These are phyloP conservation scores for Caranx melampygus DNA, from an alignment of 2,113 vertebrate species.

Conservation along the genomic window DNA sequence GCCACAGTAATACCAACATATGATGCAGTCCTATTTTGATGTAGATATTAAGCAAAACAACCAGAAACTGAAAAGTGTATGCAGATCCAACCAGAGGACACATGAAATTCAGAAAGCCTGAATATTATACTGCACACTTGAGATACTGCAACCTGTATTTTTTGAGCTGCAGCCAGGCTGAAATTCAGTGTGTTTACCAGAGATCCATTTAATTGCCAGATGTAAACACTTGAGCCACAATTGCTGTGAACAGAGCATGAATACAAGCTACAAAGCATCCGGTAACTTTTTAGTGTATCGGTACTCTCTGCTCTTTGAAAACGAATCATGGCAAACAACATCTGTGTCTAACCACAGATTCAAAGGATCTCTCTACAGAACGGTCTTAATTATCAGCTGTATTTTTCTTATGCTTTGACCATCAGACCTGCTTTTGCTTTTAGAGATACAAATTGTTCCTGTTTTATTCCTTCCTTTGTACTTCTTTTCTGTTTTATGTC, in stretches of 20 bases:
- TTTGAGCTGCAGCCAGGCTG: not conserved
- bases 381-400: too few relatives aligned
- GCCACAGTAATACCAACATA: not conserved
- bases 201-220: not conserved
- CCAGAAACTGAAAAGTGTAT: not conserved
- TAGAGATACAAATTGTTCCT: too few relatives aligned
- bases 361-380: too few relatives aligned
- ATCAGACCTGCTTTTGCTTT: too few relatives aligned
- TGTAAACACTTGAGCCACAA: not conserved
- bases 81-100: not conserved
- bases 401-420: too few relatives aligned
- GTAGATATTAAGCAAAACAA: too few relatives aligned
- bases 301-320: not conserved
- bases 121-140: not conserved
- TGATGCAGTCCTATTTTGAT: too few relatives aligned
- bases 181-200: not conserved
- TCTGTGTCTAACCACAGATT: too few relatives aligned
- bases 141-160: not conserved
- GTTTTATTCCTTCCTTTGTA: too few relatives aligned
- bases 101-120: not conserved
- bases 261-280: not conserved
- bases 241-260: not conserved
- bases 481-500: too few relatives aligned
- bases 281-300: not conserved
- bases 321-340: too few relatives aligned